These are phyloP conservation scores for Slavum lentiscoides DNA, from an alignment of 2,888 invertebrate genomes.

Conservation along the genomic window DNA sequence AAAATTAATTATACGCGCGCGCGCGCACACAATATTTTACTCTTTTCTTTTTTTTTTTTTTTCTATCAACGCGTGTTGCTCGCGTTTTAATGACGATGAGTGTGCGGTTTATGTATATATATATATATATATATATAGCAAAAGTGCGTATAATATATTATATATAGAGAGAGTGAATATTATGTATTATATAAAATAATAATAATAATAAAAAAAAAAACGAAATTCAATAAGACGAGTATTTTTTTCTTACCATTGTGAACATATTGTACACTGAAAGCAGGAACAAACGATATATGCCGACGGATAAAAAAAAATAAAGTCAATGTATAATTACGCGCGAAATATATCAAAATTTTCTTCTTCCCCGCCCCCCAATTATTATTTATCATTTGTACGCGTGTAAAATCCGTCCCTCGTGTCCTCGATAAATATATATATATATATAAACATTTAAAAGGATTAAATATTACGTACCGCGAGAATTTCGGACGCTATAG, in stretches of 20 bases:
- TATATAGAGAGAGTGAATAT: slow-evolving; percentile 11
- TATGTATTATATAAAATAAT: background rate
- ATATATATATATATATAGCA: slow-evolving; percentile 33
- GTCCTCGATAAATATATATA: background rate
- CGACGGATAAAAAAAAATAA: slow-evolving; percentile 17
- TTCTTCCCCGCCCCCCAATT: no score
- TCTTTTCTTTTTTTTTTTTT: slow-evolving; percentile 35
- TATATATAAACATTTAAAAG: no score
- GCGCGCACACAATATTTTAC: background rate
- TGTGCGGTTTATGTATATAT: slow-evolving; percentile 44
- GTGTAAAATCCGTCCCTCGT: no score
- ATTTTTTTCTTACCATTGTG: slow-evolving; percentile 44
- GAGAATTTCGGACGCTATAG: no score
- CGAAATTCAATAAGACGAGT: slow-evolving; percentile 45
- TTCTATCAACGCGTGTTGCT: slow-evolving; percentile 35
- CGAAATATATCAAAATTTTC: slow-evolving; percentile 31
- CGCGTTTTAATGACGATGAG: slow-evolving; percentile 52
- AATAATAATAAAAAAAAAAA: slow-evolving; percentile 1
- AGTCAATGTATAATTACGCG: slow-evolving; percentile 29
- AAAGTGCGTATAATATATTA: background rate
- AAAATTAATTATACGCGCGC: slow-evolving; percentile 52
- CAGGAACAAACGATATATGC: slow-evolving; percentile 36
- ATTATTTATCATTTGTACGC: no score
- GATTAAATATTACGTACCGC: background rate
- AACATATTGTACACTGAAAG: background rate